Evolutionary conservation across 2,797 vertebrate species (phyloP).

Genomic region (Odontamblyopus rebecca): DNA sequence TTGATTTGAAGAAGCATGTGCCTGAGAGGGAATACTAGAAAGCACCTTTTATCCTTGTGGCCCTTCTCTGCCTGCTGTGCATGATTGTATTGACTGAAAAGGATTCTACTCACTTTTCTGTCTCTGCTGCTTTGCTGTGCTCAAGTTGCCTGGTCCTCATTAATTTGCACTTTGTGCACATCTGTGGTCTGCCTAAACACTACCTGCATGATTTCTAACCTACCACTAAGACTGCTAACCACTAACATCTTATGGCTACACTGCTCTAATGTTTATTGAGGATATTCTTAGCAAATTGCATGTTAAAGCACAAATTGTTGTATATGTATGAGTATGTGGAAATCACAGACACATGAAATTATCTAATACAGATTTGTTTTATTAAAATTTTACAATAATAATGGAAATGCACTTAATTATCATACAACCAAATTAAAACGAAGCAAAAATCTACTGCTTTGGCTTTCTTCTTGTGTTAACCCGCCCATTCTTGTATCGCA

Average conservation of each 20-base stretch:
- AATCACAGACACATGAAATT: not conserved
- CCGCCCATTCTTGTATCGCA: conserved; percentile 71
- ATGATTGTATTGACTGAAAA: conserved; percentile 40
- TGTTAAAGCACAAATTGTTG: conserved; percentile 14
- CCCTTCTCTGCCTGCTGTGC: conserved; percentile 34
- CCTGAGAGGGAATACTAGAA: conserved; percentile 15
- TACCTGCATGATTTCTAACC: conserved; percentile 61
- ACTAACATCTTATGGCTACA: conserved; percentile 57
- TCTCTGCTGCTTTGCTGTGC: conserved; percentile 46
- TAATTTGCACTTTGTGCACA: conserved; percentile 68
- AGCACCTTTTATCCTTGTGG: conserved; percentile 22
- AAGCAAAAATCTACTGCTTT: not conserved
- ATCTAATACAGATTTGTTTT: not conserved
- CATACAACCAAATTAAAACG: not conserved
- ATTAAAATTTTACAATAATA: not conserved
- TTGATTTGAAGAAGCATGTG: conserved; percentile 38
- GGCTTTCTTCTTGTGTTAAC: conserved; percentile 57
- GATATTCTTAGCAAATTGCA: conserved; percentile 38
- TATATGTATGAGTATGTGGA: not conserved
- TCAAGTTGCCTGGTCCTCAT: conserved; percentile 52
- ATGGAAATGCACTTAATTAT: not conserved
- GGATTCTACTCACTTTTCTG: conserved; percentile 33
- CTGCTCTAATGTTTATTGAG: conserved; percentile 38
- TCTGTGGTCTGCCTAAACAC: conserved; percentile 61
- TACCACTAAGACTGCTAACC: conserved; percentile 55